A percentile compares a stretch with the other conserved stretches of the same genome.
phyloP scores from a whole-genome alignment of 2,113 vertebrate species.

The Xenopus borealis region DNA sequence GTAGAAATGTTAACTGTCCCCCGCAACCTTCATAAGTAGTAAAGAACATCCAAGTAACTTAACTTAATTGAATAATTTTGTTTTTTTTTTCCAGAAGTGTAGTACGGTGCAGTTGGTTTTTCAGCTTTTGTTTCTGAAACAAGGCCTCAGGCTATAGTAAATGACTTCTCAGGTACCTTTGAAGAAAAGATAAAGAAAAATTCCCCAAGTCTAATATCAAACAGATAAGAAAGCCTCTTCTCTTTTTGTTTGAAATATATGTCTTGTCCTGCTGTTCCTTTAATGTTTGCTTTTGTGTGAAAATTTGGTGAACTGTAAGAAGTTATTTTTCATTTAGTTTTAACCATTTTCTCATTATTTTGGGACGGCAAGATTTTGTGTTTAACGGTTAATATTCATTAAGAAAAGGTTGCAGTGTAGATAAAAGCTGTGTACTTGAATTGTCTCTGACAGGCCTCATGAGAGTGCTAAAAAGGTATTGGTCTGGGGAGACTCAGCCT shows the following conservation, averaged over 20 bases:
- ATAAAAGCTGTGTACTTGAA: too few species aligned
- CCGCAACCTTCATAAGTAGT: slow-evolving; percentile 55
- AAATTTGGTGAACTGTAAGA: slow-evolving; percentile 66
- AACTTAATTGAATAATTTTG: slow-evolving; percentile 56
- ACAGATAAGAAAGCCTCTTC: slow-evolving; percentile 73
- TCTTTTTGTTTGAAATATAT: slow-evolving; percentile 67
- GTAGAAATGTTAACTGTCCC: slow-evolving; percentile 32
- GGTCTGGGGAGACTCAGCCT: too few species aligned
- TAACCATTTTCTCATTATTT: slow-evolving; percentile 27
- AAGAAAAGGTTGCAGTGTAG: background rate
- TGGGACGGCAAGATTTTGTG: background rate
- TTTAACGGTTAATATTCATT: background rate
- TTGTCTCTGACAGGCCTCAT: too few species aligned
- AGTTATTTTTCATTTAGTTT: slow-evolving; percentile 24
- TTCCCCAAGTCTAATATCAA: slow-evolving; percentile 78
- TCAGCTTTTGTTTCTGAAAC: slow-evolving; percentile 71
- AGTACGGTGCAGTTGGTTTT: slow-evolving; percentile 53
- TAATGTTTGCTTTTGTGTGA: slow-evolving; percentile 70
- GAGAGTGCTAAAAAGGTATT: too few species aligned
- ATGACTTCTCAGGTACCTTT: slow-evolving; percentile 78
- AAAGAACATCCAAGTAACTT: slow-evolving; percentile 47
- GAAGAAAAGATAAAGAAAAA: slow-evolving; percentile 77
- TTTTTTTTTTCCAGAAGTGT: slow-evolving; percentile 54
- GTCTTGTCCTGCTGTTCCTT: slow-evolving; percentile 68
- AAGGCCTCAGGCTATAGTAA: slow-evolving; percentile 73